Evolutionary conservation across 2,797 vertebrate species (phyloP).

Genomic region (Gobio occitaniae): DNA sequence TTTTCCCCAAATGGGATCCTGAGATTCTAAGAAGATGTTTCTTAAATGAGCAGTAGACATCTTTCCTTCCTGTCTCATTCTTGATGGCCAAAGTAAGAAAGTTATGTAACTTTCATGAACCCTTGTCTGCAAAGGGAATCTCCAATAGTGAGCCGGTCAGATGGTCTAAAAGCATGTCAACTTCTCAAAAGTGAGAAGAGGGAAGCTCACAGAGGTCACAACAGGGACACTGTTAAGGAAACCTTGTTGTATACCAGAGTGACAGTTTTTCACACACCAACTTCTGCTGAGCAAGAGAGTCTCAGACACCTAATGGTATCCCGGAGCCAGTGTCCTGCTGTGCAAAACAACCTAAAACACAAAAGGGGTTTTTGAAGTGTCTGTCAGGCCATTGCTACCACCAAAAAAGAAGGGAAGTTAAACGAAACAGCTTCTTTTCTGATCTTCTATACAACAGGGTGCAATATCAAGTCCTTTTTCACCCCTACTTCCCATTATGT

Average conservation of each 20-base stretch:
- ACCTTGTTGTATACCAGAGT: background rate
- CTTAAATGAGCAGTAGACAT: conserved; percentile 11
- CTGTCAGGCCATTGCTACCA: conserved; percentile 17
- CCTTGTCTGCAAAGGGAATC: conserved; percentile 5
- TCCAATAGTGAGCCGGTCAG: background rate
- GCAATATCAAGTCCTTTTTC: conserved; percentile 30
- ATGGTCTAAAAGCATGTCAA: conserved; percentile 25
- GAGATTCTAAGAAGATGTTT: conserved; percentile 5
- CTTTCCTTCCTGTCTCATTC: conserved; percentile 8
- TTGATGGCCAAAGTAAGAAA: background rate
- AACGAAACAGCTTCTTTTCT: conserved; percentile 24
- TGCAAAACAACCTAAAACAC: conserved; percentile 28
- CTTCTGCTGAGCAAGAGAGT: conserved; percentile 3
- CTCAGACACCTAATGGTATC: conserved; percentile 28
- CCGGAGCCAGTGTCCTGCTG: conserved; percentile 32
- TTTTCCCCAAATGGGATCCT: background rate
- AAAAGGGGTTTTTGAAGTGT: conserved; percentile 46
- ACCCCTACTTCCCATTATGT: conserved; percentile 19
- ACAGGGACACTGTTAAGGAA: background rate
- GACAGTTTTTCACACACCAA: conserved; percentile 10
- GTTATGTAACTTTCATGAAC: background rate
- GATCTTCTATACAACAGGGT: conserved; percentile 16
- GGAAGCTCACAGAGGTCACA: background rate
- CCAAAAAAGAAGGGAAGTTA: conserved; percentile 30
- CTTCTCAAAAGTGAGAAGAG: background rate